Conservation (phyloP, 2,113 vertebrate genomes). For the Athene cunicularia region DNA sequence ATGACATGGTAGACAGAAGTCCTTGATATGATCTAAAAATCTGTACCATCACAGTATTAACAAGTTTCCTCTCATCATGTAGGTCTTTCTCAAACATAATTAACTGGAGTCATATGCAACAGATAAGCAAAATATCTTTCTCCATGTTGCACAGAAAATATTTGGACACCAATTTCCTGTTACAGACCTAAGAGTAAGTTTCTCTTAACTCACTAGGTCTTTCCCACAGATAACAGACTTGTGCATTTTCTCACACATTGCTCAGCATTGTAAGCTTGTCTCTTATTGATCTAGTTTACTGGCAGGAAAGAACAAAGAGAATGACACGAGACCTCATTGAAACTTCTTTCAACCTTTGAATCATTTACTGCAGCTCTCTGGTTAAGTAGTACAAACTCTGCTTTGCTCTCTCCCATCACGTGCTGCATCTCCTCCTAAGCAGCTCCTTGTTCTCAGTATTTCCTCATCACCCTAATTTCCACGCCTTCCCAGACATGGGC, state of each 20-base stretch:
- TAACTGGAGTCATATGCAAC: neutral
- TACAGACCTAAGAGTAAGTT: neutral
- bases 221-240: fast-evolving
- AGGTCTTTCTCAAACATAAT: neutral
- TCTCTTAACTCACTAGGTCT: neutral
- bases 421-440: neutral
- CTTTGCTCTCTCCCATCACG: neutral
- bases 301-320: neutral
- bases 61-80: neutral
- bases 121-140: neutral
- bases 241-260: neutral
- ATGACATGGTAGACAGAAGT: neutral
- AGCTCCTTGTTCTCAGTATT: neutral
- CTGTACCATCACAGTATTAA: neutral
- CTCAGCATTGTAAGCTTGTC: neutral
- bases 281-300: neutral
- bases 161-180: neutral
- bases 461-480: neutral
- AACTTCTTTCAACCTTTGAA: neutral
- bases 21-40: neutral
- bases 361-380: neutral
- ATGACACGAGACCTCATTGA: neutral
- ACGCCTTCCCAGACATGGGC: neutral
- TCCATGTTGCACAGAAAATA: neutral
- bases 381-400: neutral